Base-by-base conservation (phyloP, 2,888 invertebrate genomes). In the Galerucella nymphaeae region DNA sequence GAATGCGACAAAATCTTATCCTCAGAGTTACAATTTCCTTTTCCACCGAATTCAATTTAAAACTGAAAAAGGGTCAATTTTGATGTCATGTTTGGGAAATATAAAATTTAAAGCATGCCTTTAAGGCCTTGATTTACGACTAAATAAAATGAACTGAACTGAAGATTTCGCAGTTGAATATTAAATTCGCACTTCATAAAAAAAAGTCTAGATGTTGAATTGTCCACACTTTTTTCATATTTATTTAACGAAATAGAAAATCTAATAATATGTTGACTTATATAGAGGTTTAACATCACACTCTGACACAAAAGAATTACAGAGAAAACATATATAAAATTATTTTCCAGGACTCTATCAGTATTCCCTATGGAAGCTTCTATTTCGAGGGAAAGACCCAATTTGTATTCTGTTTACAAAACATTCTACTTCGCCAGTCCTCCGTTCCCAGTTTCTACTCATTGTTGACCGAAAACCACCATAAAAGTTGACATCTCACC, bases 331-430 rank as follows among this genome's bases (percentile, higher is more conserved):
- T 11, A 66, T 42, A 66, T 42, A 66, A 66, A 66, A 66, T 66
- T 66, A 66, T 66, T 58, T 48, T 38, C 11, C 42, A 66, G 48
- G 38, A 5, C 18, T 50, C 48, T 23, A 58, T 66, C 66, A 58
- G 66, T 66, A 66, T 66, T 66, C 66, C 66, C 66, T 14, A 14
- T 48, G 58, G 58, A 58, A 58, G 45, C 11, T 58, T 58, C 30
- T n/a, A 66, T 66, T 45, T 59, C 45, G 45, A 58, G 42, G 66
- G 23, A 58, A 13, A 58, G 30, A 23, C 58, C 58, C 66, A 66
- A 66, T 66, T 66, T 66, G 66, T 66, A 66, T 66, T 66, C 66
- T 66, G 66, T 66, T 66, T 66, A 66, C 66, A 58, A 66, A 66
- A 57, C 66, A 59, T 66, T 58, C 66, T 23, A 66, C 66, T 59